Evolutionary conservation across 2,888 invertebrate species (phyloP).

Genomic region (Thera britannica): DNA sequence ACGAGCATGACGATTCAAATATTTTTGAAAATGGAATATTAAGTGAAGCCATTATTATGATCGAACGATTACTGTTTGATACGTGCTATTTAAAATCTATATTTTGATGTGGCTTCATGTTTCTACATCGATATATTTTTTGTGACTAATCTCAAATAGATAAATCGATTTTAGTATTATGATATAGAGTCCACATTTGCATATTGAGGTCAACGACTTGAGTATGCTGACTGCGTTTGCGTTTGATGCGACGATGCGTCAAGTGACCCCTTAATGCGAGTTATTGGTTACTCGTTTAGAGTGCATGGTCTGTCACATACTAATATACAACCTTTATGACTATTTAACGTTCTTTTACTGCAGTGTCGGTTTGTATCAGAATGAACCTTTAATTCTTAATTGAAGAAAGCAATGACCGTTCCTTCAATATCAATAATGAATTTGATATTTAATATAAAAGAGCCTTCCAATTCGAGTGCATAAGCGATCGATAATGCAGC

Average conservation of each 20-base stretch:
- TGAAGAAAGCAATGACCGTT: conserved; percentile 17
- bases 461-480: conserved; percentile 45
- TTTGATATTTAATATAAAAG: conserved; percentile 44
- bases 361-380: conserved; percentile 18
- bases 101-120: conserved; percentile 39
- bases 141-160: conserved; percentile 23
- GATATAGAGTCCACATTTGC: conserved; percentile 58
- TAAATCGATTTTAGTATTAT: conserved; percentile 22
- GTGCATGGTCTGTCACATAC: conserved; percentile 65
- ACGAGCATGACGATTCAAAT: conserved; percentile 83
- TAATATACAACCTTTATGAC: conserved; percentile 38
- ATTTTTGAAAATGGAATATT: conserved; percentile 84
- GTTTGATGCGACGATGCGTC: conserved; percentile 72
- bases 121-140: conserved; percentile 33
- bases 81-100: conserved; percentile 72
- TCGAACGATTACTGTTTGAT: conserved; percentile 74
- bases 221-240: conserved; percentile 73
- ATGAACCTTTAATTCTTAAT: conserved; percentile 18
- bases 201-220: conserved; percentile 78
- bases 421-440: conserved; percentile 30
- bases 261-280: conserved; percentile 80
- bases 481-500: conserved; percentile 61
- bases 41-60: conserved; percentile 81
- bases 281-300: conserved; percentile 81
- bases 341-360: conserved; percentile 39